Evolutionary conservation across 2,797 vertebrate genomes (phyloP).

Genomic region (Periparus ater): DNA sequence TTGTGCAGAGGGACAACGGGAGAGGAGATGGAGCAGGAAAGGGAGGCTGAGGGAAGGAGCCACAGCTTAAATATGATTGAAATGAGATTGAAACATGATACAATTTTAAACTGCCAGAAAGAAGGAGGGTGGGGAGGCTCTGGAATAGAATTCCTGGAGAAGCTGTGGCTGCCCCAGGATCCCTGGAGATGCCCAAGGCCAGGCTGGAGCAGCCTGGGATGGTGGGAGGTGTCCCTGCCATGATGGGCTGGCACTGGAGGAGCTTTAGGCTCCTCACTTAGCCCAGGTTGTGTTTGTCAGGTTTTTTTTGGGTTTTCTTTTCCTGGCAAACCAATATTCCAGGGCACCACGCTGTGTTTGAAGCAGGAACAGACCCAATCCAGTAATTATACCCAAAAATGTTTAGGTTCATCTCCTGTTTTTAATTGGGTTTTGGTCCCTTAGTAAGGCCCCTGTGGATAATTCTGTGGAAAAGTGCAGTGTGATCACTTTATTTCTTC

Average conservation of each 20-base stretch:
- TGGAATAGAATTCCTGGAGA: background rate
- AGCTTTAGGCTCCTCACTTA: rapidly evolving
- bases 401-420: background rate
- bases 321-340: background rate
- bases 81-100: no score
- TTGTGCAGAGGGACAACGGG: background rate
- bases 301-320: background rate
- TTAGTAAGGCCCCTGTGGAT: background rate
- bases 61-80: rapidly evolving
- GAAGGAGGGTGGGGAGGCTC: background rate
- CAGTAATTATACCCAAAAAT: background rate
- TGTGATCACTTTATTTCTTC: background rate
- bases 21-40: background rate
- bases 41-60: background rate
- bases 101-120: background rate
- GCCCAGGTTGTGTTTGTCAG: background rate
- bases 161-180: background rate
- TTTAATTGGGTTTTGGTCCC: conserved; percentile 4
- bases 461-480: background rate
- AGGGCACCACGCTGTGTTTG: background rate
- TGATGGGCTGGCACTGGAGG: background rate
- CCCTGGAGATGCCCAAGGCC: background rate
- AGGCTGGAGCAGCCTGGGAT: background rate
- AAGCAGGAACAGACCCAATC: background rate
- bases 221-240: background rate